Conservation (phyloP, 2,113 vertebrate genomes). For the Phocoena sinus region DNA sequence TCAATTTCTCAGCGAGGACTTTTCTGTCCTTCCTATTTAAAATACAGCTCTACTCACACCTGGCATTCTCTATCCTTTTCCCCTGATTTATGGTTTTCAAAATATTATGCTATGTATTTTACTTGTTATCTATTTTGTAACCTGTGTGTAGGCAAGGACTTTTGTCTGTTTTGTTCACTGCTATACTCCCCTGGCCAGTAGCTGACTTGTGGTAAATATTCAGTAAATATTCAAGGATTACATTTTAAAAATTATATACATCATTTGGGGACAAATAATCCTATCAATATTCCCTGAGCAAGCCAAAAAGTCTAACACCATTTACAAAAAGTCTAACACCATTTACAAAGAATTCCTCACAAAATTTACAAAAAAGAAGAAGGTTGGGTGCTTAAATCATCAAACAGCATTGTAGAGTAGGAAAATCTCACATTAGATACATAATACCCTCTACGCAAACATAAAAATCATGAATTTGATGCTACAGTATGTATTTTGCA, state of each 20-base stretch:
- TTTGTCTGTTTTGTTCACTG: neutral
- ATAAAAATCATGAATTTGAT: neutral
- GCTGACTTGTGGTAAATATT: neutral
- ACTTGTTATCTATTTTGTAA: neutral
- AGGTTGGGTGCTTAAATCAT: neutral
- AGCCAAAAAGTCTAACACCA: neutral
- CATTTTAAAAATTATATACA: neutral
- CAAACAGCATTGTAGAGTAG: neutral
- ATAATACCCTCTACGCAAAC: neutral
- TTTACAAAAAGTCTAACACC: neutral
- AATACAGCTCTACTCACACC: neutral
- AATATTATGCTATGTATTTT: neutral
- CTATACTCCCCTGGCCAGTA: neutral
- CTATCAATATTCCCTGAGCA: neutral
- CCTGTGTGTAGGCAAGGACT: neutral
- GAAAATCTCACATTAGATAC: neutral
- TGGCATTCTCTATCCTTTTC: neutral
- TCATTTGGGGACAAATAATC: neutral
- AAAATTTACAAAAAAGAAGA: neutral
- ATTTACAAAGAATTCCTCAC: neutral
- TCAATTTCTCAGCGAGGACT: neutral
- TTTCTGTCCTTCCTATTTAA: neutral
- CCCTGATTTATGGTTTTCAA: neutral
- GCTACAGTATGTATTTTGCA: neutral
- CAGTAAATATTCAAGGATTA: neutral